These are phyloP conservation scores for Andricus quercusramuli DNA, from an alignment of 2,888 invertebrate genomes.

Conservation along the genomic window DNA sequence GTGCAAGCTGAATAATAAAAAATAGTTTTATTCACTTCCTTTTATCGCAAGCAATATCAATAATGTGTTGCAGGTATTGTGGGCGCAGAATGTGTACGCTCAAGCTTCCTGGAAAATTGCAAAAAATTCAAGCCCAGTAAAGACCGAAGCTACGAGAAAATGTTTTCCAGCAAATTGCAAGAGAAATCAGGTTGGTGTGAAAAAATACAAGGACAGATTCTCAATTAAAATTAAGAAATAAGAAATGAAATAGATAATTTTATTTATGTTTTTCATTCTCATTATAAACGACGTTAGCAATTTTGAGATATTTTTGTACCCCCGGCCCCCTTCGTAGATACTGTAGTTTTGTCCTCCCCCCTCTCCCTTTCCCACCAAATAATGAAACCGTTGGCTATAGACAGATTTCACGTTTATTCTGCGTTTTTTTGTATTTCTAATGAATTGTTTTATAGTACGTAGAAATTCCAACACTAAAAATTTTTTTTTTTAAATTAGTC, in stretches of 20 bases:
- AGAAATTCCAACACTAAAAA: too few species aligned
- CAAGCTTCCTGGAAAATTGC: neutral
- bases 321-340: too few species aligned
- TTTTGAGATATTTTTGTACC: too few species aligned
- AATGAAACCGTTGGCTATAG: too few species aligned
- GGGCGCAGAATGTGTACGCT: neutral
- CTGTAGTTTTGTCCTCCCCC: too few species aligned
- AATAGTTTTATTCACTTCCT: neutral
- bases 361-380: too few species aligned
- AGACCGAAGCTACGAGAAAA: neutral
- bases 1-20: neutral
- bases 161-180: neutral
- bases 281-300: too few species aligned
- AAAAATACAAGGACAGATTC: neutral
- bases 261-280: neutral
- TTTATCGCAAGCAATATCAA: neutral
- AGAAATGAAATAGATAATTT: neutral
- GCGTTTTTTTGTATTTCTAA: too few species aligned
- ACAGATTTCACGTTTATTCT: too few species aligned
- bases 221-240: neutral
- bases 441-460: too few species aligned
- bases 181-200: neutral
- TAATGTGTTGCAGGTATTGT: neutral
- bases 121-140: neutral
- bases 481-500: too few species aligned